Evolutionary conservation across 2,797 vertebrate species (phyloP).

Genomic region (Oreochromis mossambicus): DNA sequence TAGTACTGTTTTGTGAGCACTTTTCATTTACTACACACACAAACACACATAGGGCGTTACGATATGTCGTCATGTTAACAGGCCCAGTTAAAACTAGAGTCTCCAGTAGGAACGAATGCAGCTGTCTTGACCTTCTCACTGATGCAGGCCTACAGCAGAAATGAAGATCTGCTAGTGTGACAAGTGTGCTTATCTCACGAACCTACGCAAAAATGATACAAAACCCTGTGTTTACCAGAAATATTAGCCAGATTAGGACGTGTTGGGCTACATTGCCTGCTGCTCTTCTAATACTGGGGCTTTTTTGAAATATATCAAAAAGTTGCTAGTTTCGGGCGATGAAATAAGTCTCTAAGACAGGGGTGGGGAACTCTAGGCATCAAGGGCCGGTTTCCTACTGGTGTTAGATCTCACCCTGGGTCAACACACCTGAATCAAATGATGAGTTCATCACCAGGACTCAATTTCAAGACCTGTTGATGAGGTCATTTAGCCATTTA

Average conservation of each 20-base stretch:
- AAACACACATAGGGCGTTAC: not conserved
- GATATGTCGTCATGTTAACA: conserved; percentile 12
- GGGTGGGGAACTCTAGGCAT: not conserved
- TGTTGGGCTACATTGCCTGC: not conserved
- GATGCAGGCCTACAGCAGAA: conserved; percentile 2
- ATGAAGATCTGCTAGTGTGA: not conserved
- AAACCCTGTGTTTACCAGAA: not conserved
- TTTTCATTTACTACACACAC: not conserved
- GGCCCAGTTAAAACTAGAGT: not conserved
- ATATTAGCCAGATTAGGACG: not conserved
- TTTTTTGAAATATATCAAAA: not conserved
- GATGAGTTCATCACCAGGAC: not conserved
- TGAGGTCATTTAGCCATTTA: not conserved
- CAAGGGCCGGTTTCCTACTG: not conserved
- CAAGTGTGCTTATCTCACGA: not conserved
- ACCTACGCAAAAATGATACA: not conserved
- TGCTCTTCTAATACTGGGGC: not conserved
- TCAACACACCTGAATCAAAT: not conserved
- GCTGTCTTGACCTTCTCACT: conserved; percentile 42
- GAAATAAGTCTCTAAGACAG: not conserved
- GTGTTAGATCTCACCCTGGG: not conserved
- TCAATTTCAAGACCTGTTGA: not conserved
- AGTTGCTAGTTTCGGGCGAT: not conserved
- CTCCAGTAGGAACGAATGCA: conserved; percentile 12
- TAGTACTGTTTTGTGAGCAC: not conserved